A percentile compares a stretch with the other conserved stretches of the same genome.
Conservation (phyloP, 2,113 vertebrate species). For the Camelus bactrianus region DNA sequence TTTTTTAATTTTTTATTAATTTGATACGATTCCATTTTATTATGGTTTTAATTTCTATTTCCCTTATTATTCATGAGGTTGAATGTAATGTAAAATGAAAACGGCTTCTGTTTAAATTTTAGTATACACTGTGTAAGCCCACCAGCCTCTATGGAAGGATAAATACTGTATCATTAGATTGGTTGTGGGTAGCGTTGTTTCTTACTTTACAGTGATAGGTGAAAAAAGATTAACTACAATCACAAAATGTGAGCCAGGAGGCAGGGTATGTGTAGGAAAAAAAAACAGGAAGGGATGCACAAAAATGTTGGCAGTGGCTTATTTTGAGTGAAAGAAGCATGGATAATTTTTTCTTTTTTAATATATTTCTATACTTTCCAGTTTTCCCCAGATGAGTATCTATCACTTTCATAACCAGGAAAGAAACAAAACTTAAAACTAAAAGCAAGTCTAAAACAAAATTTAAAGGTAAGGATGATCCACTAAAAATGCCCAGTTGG, state of each 20-base stretch:
- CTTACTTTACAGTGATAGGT: not conserved
- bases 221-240: constrained; percentile 19
- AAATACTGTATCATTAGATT: not conserved
- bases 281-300: not conserved
- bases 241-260: not conserved
- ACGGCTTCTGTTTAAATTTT: not conserved
- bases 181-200: not conserved
- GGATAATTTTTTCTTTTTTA: constrained; percentile 23
- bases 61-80: not conserved
- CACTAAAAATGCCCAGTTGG: constrained; percentile 38
- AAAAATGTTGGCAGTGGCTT: not conserved
- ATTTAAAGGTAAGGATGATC: constrained; percentile 45
- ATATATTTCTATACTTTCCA: constrained; percentile 61
- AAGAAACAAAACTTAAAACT: constrained; percentile 69
- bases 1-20: not conserved
- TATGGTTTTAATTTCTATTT: not conserved
- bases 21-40: not conserved
- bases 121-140: not conserved
- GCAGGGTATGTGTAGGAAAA: not conserved
- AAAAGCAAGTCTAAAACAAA: constrained; percentile 67
- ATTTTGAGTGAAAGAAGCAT: constrained; percentile 38
- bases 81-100: too few species aligned
- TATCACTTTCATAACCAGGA: constrained; percentile 63
- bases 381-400: constrained; percentile 62
- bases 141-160: not conserved